phyloP scores from a whole-genome alignment of 2,113 vertebrate species.

The Tragelaphus imberbis region DNA sequence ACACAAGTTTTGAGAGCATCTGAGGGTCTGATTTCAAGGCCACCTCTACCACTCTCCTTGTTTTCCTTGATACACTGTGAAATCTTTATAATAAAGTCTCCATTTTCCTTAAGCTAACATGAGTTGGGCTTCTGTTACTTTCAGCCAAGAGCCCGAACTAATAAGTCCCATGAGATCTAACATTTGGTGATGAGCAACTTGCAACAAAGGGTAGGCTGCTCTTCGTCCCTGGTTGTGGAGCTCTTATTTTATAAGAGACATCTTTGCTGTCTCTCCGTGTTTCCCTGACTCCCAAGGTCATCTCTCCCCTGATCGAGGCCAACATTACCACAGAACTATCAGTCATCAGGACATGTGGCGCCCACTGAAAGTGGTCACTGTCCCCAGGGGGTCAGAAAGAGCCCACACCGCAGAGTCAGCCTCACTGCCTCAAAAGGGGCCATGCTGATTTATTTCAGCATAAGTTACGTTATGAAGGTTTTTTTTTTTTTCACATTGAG shows the following conservation, averaged over 20 bases:
- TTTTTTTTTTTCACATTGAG: background rate
- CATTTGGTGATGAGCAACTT: background rate
- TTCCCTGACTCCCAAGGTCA: background rate
- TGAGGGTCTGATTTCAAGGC: background rate
- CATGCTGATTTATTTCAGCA: background rate
- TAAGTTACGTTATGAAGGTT: background rate
- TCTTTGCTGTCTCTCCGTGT: background rate
- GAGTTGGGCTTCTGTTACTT: background rate
- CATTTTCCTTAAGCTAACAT: background rate
- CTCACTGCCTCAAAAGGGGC: background rate
- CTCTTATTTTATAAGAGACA: background rate
- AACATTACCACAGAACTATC: background rate
- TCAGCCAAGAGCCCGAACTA: background rate
- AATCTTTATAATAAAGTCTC: background rate
- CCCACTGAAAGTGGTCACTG: background rate
- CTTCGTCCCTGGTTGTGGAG: background rate
- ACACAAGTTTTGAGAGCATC: background rate
- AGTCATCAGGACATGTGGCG: background rate
- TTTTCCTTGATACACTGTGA: background rate
- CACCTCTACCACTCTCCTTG: background rate
- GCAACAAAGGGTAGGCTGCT: background rate
- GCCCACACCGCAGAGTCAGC: background rate
- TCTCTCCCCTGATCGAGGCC: background rate
- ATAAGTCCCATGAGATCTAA: background rate
- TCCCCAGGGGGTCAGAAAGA: background rate